Evolutionary conservation across 2,797 vertebrate species (phyloP).

Genomic region (Karalla daura): DNA sequence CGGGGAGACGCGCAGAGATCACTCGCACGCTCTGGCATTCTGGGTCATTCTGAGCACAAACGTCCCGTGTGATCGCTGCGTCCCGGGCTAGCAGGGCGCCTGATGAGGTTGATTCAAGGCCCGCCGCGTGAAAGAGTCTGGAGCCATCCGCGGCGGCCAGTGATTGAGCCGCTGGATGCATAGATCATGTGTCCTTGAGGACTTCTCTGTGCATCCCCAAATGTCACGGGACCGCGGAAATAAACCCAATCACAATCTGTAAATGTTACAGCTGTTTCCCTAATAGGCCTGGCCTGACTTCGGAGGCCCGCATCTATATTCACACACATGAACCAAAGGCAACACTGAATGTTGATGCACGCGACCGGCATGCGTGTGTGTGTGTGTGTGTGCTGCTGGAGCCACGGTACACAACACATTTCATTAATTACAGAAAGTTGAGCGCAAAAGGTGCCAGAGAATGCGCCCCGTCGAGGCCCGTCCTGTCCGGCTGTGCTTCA

Average conservation of each 20-base stretch:
- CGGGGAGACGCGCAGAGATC: slow-evolving; percentile 59
- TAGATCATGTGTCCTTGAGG: slow-evolving; percentile 77
- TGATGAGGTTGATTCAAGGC: slow-evolving; percentile 76
- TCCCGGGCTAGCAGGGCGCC: slow-evolving; percentile 57
- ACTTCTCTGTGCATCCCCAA: slow-evolving; percentile 73
- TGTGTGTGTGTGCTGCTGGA: no score
- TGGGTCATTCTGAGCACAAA: slow-evolving; percentile 71
- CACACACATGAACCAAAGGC: slow-evolving; percentile 81
- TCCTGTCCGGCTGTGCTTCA: slow-evolving; percentile 5
- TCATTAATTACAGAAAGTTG: slow-evolving; percentile 21
- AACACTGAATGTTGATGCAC: slow-evolving; percentile 76
- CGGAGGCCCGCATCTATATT: slow-evolving; percentile 76
- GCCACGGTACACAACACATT: slow-evolving; percentile 30
- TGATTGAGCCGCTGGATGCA: slow-evolving; percentile 80
- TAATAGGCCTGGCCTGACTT: slow-evolving; percentile 72
- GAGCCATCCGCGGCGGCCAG: slow-evolving; percentile 75
- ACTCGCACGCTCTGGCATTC: slow-evolving; percentile 51
- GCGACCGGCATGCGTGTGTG: slow-evolving; percentile 5
- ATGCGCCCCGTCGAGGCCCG: slow-evolving; percentile 5
- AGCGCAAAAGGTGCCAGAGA: slow-evolving; percentile 2
- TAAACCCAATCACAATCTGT: slow-evolving; percentile 84
- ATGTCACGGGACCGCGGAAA: slow-evolving; percentile 78
- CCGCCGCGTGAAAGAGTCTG: slow-evolving; percentile 57
- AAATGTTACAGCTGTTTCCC: slow-evolving; percentile 84
- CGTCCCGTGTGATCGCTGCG: slow-evolving; percentile 51